A percentile compares a stretch with the other conserved stretches of the same genome.
These are phyloP conservation scores for Andrena cerasifolii DNA, from an alignment of 1,140 invertebrate genomes.

Conservation along the genomic window DNA sequence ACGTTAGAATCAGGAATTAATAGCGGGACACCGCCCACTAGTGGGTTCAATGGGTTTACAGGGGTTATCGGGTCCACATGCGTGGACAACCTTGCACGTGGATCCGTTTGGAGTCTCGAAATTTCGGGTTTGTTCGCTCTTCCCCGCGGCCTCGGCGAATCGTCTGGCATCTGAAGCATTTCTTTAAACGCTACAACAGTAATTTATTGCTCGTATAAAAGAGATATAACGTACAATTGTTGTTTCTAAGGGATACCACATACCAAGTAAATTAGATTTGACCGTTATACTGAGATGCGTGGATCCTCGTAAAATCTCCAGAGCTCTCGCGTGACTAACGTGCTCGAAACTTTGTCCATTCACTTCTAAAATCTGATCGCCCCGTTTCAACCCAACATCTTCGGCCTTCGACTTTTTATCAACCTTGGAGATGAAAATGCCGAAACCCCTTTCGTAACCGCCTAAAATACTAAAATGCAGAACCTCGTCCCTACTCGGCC, in stretches of 20 bases:
- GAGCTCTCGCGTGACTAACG: conserved; percentile 93
- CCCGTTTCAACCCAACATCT: conserved; percentile 97
- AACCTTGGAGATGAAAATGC: conserved; percentile 97
- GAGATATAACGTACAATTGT: conserved; percentile 2
- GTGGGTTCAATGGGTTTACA: conserved; percentile 76
- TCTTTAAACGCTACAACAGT: conserved; percentile 87
- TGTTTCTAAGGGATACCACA: conserved; percentile 44
- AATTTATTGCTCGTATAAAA: conserved; percentile 51
- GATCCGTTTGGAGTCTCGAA: conserved; percentile 85
- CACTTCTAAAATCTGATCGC: conserved; percentile 98
- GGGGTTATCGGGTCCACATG: conserved; percentile 81
- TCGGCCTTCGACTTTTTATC: conserved; percentile 96
- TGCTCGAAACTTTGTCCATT: conserved; percentile 98
- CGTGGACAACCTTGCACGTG: conserved; percentile 85
- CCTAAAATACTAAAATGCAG: conserved; percentile 96
- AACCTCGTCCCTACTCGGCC: conserved; percentile 95
- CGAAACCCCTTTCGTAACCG: conserved; percentile 94
- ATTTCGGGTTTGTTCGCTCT: conserved; percentile 84
- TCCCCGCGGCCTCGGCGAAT: conserved; percentile 88
- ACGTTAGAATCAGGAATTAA: conserved; percentile 77
- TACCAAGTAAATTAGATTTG: conserved; percentile 96
- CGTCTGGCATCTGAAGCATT: conserved; percentile 93
- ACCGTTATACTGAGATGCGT: conserved; percentile 98
- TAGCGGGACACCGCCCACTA: conserved; percentile 75
- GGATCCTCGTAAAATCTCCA: conserved; percentile 95